These are phyloP conservation scores for Pempheris klunzingeri DNA, from an alignment of 2,797 vertebrate genomes.

Conservation along the genomic window DNA sequence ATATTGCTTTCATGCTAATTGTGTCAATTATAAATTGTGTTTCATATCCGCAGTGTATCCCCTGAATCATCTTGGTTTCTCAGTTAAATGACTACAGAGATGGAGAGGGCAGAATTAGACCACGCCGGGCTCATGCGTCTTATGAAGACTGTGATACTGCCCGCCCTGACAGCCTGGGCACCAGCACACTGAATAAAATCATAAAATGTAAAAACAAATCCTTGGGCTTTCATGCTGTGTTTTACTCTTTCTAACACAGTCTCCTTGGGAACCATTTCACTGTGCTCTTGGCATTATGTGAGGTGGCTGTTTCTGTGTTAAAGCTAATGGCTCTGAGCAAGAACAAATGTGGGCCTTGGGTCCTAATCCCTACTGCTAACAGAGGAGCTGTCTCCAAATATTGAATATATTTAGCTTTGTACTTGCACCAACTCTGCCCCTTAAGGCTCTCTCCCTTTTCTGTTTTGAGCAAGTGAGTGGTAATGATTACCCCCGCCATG, in stretches of 20 bases:
- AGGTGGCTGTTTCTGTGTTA: constrained; percentile 50
- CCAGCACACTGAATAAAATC: constrained; percentile 26
- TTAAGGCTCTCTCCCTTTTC: constrained; percentile 45
- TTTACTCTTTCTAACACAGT: constrained; percentile 32
- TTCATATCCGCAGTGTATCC: constrained; percentile 14
- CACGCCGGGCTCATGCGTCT: neutral
- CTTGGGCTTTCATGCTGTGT: constrained; percentile 32
- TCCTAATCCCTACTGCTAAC: constrained; percentile 56
- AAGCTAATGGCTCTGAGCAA: constrained; percentile 64
- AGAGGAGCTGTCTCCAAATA: constrained; percentile 69
- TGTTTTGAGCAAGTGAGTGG: constrained; percentile 40
- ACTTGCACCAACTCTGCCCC: constrained; percentile 48
- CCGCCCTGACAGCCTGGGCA: neutral
- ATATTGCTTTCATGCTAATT: constrained; percentile 34
- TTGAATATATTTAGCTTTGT: constrained; percentile 67
- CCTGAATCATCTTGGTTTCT: constrained; percentile 10
- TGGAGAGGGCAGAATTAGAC: constrained; percentile 27
- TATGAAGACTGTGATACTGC: constrained; percentile 19
- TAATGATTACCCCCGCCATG: constrained; percentile 59
- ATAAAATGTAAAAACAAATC: constrained; percentile 47
- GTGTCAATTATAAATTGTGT: constrained; percentile 8
- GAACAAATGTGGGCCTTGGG: constrained; percentile 68
- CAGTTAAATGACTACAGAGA: constrained; percentile 15
- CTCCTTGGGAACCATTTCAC: constrained; percentile 48
- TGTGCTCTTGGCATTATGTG: constrained; percentile 47